Evolutionary conservation across 1,140 invertebrate genomes (phyloP).

Genomic region (Drosophila nikananu): DNA sequence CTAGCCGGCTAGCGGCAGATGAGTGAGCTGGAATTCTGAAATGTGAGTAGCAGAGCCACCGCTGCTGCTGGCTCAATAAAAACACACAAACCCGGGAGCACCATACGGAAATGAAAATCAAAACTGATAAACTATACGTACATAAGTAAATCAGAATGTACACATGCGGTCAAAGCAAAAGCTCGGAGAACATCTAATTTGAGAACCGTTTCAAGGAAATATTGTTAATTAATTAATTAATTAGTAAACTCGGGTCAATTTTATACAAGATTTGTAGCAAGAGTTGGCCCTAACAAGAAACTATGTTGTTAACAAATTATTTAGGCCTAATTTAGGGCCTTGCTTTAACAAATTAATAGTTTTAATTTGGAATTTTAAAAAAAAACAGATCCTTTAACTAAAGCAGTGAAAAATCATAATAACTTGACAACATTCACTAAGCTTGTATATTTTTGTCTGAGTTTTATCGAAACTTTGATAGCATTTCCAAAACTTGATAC

Average conservation of each 20-base stretch:
- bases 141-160: not conserved
- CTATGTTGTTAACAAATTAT: not conserved
- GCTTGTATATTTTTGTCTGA: not conserved
- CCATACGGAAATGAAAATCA: conserved; percentile 25
- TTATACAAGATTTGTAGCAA: not conserved
- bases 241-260: not conserved
- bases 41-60: conserved; percentile 46
- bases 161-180: conserved; percentile 21
- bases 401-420: not conserved
- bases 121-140: conserved; percentile 11
- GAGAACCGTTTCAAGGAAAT: not conserved
- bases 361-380: not conserved
- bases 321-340: not conserved
- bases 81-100: conserved; percentile 43
- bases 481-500: too few relatives aligned
- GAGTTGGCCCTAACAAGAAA: not conserved
- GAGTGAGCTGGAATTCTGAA: conserved; percentile 51
- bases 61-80: conserved; percentile 41
- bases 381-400: too few relatives aligned
- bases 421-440: too few relatives aligned
- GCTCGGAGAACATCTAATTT: not conserved
- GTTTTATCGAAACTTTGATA: too few relatives aligned
- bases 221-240: not conserved
- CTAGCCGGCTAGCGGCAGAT: conserved; percentile 19
- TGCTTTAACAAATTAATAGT: too few relatives aligned